These are phyloP conservation scores for Enteromius afrohamiltoni DNA, from an alignment of 2,797 vertebrate genomes.

Conservation along the genomic window DNA sequence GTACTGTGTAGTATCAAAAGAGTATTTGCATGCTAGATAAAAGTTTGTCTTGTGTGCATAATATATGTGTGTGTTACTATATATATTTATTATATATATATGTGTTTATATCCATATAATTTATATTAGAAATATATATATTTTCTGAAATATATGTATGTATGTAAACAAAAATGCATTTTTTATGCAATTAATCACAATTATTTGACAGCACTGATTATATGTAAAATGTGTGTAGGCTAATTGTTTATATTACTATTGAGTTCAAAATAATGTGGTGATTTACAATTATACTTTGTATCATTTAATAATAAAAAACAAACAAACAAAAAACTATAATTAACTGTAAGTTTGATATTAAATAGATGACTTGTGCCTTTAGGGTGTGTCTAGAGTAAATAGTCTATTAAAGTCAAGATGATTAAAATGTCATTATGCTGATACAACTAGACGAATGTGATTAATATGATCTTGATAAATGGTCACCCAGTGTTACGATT, in stretches of 20 bases:
- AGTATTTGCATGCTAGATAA: too few species aligned
- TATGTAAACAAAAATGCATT: too few species aligned
- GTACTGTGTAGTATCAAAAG: too few species aligned
- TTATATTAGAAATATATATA: too few species aligned
- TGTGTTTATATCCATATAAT: too few species aligned
- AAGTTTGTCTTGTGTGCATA: too few species aligned
- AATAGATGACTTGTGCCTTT: not conserved
- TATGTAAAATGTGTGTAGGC: too few species aligned
- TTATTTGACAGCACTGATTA: too few species aligned
- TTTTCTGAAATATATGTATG: too few species aligned
- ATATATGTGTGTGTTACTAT: too few species aligned
- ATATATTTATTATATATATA: too few species aligned
- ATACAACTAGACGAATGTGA: not conserved
- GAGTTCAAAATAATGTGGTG: not conserved
- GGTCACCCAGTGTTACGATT: not conserved
- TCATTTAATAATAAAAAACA: not conserved
- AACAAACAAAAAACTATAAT: not conserved
- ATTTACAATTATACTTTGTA: not conserved
- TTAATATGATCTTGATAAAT: not conserved
- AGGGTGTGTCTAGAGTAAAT: not conserved
- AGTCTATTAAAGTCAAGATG: not conserved
- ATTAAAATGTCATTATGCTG: constrained; percentile 4
- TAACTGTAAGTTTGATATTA: not conserved
- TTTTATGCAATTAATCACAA: too few species aligned
- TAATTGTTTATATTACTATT: not conserved